Evolutionary conservation across 2,113 vertebrate species (phyloP).

Genomic region (Neotoma lepida): DNA sequence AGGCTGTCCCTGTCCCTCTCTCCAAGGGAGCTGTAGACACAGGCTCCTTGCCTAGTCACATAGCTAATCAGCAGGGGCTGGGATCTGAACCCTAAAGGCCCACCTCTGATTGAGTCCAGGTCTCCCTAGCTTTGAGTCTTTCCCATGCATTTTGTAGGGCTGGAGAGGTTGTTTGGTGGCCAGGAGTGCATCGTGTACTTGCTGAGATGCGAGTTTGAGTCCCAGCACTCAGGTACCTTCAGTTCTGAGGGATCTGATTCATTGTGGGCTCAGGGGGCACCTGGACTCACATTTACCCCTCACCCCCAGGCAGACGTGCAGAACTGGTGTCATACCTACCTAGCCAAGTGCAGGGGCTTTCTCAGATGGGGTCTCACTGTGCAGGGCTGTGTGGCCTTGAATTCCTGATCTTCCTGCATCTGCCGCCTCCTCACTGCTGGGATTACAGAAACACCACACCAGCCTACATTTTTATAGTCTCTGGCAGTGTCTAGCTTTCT

Average conservation of each 20-base stretch:
- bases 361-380: neutral
- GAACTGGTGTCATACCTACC: neutral
- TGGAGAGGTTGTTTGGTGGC: neutral
- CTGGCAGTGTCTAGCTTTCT: fast-evolving
- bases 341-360: neutral
- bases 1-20: neutral
- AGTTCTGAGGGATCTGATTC: neutral
- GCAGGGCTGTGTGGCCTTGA: neutral
- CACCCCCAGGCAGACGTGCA: too few relatives aligned
- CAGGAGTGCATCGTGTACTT: too few relatives aligned
- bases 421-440: neutral
- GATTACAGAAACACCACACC: neutral
- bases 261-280: neutral
- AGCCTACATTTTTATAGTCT: neutral
- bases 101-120: neutral
- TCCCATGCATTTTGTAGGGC: too few relatives aligned
- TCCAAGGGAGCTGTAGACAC: neutral
- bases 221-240: neutral
- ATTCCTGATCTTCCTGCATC: neutral
- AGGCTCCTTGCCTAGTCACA: neutral
- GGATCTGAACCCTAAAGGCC: neutral
- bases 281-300: neutral
- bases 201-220: neutral
- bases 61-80: neutral
- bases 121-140: neutral